These are phyloP conservation scores for Hycleus cichorii DNA, from an alignment of 1,140 invertebrate species.

Conservation along the genomic window DNA sequence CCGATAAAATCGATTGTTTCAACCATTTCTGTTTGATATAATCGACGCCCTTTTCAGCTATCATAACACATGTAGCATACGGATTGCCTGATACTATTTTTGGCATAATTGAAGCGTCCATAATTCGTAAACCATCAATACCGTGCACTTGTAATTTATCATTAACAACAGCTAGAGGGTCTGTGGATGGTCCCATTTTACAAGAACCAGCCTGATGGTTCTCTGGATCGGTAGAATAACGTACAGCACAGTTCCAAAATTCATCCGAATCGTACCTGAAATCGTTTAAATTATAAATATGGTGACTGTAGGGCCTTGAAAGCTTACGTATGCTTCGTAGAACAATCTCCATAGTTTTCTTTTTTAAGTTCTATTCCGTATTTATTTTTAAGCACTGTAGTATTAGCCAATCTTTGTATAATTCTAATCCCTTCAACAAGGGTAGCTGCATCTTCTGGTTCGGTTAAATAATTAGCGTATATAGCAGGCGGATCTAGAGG, in stretches of 20 bases:
- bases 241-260: constrained; percentile 74
- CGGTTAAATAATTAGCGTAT: constrained; percentile 73
- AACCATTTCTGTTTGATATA: constrained; percentile 64
- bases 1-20: neutral
- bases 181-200: constrained; percentile 65
- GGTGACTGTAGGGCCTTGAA: neutral
- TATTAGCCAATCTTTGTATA: constrained; percentile 59
- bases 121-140: constrained; percentile 60
- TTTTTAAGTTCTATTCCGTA: constrained; percentile 54
- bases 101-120: constrained; percentile 76
- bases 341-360: constrained; percentile 34
- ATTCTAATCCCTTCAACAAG: constrained; percentile 60
- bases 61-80: constrained; percentile 75
- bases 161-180: constrained; percentile 64
- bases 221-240: constrained; percentile 67
- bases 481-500: constrained; percentile 74
- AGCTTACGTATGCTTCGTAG: constrained; percentile 40
- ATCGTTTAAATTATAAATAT: constrained; percentile 27
- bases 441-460: constrained; percentile 64
- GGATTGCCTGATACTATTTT: constrained; percentile 68
- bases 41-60: constrained; percentile 73
- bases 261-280: constrained; percentile 64
- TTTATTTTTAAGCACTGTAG: constrained; percentile 59
- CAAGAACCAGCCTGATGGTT: constrained; percentile 81
- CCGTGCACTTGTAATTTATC: constrained; percentile 62